Conservation (phyloP, 2,113 vertebrate genomes). For the Cyprinus carpio region DNA sequence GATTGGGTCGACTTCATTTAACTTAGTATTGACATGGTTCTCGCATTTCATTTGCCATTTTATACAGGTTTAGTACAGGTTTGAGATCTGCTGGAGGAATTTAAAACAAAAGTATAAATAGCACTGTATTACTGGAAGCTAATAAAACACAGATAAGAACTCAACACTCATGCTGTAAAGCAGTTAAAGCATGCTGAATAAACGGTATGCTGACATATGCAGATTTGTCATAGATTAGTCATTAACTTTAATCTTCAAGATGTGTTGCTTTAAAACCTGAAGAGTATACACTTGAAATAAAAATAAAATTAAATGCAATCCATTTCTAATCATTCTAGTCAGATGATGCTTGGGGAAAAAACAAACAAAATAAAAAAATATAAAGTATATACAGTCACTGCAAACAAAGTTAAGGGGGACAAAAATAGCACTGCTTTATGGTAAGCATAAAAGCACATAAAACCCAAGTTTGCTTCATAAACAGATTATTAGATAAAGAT, state of each 20-base stretch:
- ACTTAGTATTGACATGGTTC: no score
- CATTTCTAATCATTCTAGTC: neutral
- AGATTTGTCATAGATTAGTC: neutral
- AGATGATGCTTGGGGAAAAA: neutral
- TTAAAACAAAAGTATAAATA: neutral
- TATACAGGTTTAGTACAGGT: neutral
- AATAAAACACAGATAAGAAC: neutral
- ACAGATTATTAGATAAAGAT: neutral
- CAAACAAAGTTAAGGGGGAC: neutral
- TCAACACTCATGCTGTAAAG: neutral
- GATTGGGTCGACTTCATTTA: no score
- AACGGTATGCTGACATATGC: neutral
- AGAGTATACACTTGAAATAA: neutral
- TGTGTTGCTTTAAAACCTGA: neutral
- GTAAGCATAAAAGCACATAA: neutral
- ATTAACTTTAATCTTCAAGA: neutral
- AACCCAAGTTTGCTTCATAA: neutral
- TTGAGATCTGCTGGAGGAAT: neutral
- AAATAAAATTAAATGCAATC: neutral
- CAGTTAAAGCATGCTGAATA: neutral
- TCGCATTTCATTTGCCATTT: neutral
- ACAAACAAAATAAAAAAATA: neutral
- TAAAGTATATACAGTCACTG: neutral
- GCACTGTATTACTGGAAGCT: neutral
- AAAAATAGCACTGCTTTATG: neutral